Base-by-base conservation (phyloP, 2,888 invertebrate species). In the Tanaodytes sp. region DNA sequence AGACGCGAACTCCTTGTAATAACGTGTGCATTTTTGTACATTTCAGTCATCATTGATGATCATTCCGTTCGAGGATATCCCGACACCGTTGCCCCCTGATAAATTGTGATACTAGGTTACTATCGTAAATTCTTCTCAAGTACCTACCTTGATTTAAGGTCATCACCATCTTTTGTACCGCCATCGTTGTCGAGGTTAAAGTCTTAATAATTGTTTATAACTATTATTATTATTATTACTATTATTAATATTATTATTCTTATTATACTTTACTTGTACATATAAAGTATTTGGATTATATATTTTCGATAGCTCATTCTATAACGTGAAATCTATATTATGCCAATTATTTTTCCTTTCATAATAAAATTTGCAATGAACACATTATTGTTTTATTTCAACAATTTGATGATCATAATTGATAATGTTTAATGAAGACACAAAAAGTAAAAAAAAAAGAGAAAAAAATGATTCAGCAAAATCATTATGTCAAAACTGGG, bases 61-160 rank as follows among this genome's bases (percentile, higher is more conserved):
- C 67, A 68, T 68, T 68, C 63, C 68, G 62, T 62, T 57, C 31
- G 40, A 27, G 46, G 46, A 62, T 46, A 67, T 57, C 67, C 57
- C 45, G 45, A 62, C 30, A 36, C 40, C 49, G 58, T 68, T 57
- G 43, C 37, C 63, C 58, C 49, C 19, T 58, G n/a, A 63, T 52
- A 63, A 68, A 63, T 68, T 68, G 68, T 68, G 68, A 68, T 68
- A 68, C 58, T 68, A 68, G 68, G 68, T 68, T 68, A 68, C 42
- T 68, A n/a, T 52, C 62, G 36, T 68, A 62, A 67, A 68, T 61
- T 67, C 59, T 51, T 66, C 55, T 52, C 52, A 30, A 57, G 46
- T 57, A 67, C 67, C 62, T 62, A 61, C 19, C 36, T 68, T 57
- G 55, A 61, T 68, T 57, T 55, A 62, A 68, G 67, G 62, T 68